Evolutionary conservation across 1,140 invertebrate species (phyloP).

Genomic region (Hycleus phaleratus): DNA sequence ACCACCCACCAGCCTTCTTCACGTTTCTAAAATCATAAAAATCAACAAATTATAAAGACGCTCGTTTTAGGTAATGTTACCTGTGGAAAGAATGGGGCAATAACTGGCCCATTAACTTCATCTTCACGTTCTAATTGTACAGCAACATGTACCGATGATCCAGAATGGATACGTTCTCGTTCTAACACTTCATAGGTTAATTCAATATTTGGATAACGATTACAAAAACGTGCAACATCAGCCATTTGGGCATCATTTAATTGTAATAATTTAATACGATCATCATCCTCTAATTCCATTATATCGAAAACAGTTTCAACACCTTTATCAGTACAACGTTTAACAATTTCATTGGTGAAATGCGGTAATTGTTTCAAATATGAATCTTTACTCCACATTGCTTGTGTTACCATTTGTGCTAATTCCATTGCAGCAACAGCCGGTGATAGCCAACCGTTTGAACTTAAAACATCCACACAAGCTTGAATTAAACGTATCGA

Average conservation of each 20-base stretch:
- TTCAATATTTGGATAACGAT: conserved; percentile 98
- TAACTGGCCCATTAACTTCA: conserved; percentile 91
- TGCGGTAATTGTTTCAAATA: conserved; percentile 96
- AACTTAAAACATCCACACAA: conserved; percentile 96
- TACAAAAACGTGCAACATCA: conserved; percentile 97
- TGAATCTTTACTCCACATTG: conserved; percentile 99
- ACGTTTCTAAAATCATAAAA: conserved; percentile 55
- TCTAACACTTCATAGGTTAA: conserved; percentile 86
- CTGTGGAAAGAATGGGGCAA: conserved; percentile 96
- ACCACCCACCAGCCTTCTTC: conserved; percentile 99
- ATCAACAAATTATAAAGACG: too few relatives aligned
- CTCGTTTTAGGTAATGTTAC: too few relatives aligned
- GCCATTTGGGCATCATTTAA: conserved; percentile 84
- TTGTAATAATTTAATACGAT: conserved; percentile 77
- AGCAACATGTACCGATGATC: conserved; percentile 76
- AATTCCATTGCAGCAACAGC: conserved; percentile 99
- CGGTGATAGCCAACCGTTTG: conserved; percentile 95
- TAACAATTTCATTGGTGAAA: conserved; percentile 84
- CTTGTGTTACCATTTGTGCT: conserved; percentile 99
- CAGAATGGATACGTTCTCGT: conserved; percentile 71
- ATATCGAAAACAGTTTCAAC: conserved; percentile 98
- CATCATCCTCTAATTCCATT: conserved; percentile 96
- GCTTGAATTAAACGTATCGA: conserved; percentile 91
- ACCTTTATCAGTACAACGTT: conserved; percentile 82
- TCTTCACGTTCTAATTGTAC: conserved; percentile 94